Base-by-base conservation (phyloP, 2,888 invertebrate species). In the Phengaris alcon region DNA sequence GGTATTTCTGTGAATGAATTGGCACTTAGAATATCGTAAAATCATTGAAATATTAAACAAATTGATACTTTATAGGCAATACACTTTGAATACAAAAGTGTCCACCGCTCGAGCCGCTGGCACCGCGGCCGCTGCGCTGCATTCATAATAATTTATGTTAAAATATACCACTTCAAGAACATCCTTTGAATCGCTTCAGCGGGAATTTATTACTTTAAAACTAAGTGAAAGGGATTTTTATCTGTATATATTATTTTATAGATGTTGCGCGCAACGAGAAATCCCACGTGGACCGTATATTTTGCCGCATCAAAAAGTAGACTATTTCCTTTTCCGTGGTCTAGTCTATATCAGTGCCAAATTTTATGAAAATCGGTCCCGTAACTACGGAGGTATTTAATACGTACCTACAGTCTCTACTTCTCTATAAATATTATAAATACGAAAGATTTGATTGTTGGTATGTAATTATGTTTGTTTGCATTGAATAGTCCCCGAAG, bases 61-160 rank as follows among this genome's bases (percentile, higher is more conserved):
- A 70, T 48, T 22, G 15, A 70, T 22, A 70, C 52, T 51, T 6
- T 22, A 51, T 22, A 70, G 52, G 51, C 72, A 12, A 35, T 72
- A 54, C 6, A 52, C 13, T 35, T 46, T 12, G 35, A 72, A 72
- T 54, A 35, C 13, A 52, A 72, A 72, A 72, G 7, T 54, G 72
- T 52, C 44, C 68, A 44, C 35, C 35, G 54, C 22, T 15, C 70
- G 51, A 70, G 51, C 5, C 12, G 13, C 13, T 54, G 64, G 64
- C 70, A 22, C 52, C 12, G n/a, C 6, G 69, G 12, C 35, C 35
- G 52, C 22, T 35, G 72, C 35, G 52, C 22, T 35, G 72, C 72
- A 72, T 54, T 72, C 51, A 54, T 72, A 72, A 72, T 72, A 54
- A 72, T 72, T 72, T 72, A 72, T 72, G 54, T 72, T 72, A 72